Evolutionary conservation across 1,140 invertebrate genomes (phyloP).

Genomic region (Drosophila willistoni): DNA sequence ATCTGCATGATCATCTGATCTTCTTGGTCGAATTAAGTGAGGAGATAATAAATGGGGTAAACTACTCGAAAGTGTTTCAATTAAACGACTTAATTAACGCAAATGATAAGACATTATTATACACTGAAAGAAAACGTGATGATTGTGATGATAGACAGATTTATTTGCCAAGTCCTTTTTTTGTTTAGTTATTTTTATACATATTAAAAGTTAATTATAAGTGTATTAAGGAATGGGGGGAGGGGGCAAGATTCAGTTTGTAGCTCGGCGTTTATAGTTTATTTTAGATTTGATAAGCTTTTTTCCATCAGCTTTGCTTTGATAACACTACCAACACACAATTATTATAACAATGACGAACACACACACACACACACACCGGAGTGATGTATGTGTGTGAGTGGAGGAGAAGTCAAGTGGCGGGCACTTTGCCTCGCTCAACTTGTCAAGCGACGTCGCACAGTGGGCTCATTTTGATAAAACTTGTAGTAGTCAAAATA

Average conservation of each 20-base stretch:
- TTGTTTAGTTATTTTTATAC: no score
- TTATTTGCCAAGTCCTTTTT: no score
- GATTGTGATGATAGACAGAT: background rate
- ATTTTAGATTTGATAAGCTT: conserved; percentile 57
- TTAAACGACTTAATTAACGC: conserved; percentile 6
- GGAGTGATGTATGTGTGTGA: background rate
- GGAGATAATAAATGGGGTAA: background rate
- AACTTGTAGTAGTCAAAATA: no score
- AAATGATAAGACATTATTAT: conserved; percentile 1
- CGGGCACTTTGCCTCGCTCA: conserved; percentile 17
- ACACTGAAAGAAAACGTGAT: background rate
- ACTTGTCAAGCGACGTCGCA: background rate
- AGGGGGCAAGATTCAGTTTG: background rate
- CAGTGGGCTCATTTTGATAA: no score
- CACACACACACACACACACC: conserved; percentile 29
- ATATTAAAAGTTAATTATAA: no score
- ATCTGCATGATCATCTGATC: background rate
- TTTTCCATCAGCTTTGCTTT: background rate
- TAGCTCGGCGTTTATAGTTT: conserved; percentile 29
- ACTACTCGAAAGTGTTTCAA: conserved; percentile 18
- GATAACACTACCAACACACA: conserved; percentile 30
- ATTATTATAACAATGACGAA: conserved; percentile 33
- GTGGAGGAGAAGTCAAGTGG: background rate
- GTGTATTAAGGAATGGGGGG: background rate
- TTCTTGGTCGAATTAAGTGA: background rate